Conservation (phyloP, 2,113 vertebrate species). For the Cariama cristata region DNA sequence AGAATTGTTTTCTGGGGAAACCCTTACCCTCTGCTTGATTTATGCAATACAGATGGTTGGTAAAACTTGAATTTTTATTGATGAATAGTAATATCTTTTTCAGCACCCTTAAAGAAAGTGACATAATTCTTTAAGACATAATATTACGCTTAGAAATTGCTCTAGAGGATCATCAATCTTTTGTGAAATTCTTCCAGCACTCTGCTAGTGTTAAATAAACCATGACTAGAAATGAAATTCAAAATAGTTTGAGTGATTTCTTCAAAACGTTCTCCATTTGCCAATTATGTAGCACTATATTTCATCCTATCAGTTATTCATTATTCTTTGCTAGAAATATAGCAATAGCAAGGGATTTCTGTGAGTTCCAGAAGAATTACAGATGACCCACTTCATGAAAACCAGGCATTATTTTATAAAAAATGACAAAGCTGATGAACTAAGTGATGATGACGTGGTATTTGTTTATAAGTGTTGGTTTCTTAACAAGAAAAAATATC, state of each 20-base stretch:
- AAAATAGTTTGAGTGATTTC: constrained; percentile 79
- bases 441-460: constrained; percentile 9
- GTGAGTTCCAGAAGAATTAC: constrained; percentile 61
- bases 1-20: constrained; percentile 63
- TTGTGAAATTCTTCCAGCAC: constrained; percentile 63
- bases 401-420: constrained; percentile 19
- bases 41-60: constrained; percentile 74
- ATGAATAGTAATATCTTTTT: constrained; percentile 74
- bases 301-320: constrained; percentile 76
- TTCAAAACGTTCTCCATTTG: constrained; percentile 78
- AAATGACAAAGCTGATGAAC: constrained; percentile 27
- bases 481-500: not conserved
- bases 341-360: constrained; percentile 64
- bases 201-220: constrained; percentile 79
- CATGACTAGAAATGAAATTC: constrained; percentile 81
- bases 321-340: constrained; percentile 78
- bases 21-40: constrained; percentile 68
- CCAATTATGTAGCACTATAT: constrained; percentile 75
- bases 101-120: constrained; percentile 75
- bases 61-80: constrained; percentile 74
- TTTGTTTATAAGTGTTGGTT: constrained; percentile 26
- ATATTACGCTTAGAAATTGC: constrained; percentile 79
- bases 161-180: constrained; percentile 78
- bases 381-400: constrained; percentile 54
- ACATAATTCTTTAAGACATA: constrained; percentile 81